Evolutionary conservation across 2,888 invertebrate genomes (phyloP), one percentile per base, ranked within the genome.

Genomic region (Hoplodrina blanda): DNA sequence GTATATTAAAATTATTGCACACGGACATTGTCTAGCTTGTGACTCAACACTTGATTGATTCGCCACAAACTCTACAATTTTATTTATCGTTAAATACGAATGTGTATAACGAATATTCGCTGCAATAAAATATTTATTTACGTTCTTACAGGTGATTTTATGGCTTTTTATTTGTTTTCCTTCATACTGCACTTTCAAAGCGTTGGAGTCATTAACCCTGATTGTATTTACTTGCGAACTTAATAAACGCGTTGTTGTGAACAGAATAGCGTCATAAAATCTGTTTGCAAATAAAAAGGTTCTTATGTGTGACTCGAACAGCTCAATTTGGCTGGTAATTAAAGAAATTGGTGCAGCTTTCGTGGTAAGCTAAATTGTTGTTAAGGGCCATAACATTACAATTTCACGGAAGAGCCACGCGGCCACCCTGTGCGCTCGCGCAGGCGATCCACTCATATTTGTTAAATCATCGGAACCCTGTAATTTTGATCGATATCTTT

Each of bases 401-500:
- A 91, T 91, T 95, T 94, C 94, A 93, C 90, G 93, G 95, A 95
- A 94, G 93, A 92, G 87, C 80, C 85, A 88, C 80, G 82, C 87
- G 95, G 92, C 95, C 95, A 94, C 95, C 95, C 93, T 91, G 94
- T 79, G 80, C 78, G 94, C 86, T 84, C 86, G 87, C 90, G 89
- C 91, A 86, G 91, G 91, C 92, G 92, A 93, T 91, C 92, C 88
- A 86, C 88, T 92, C 93, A 91, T 95, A 95, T 95, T 95, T 95
- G 95, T 95, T 95, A 95, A 95, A 95, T 93, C 95, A 95, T 94
- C 94, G 88, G 91, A 92, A 93, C 94, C 95, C 95, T 95, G 91
- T 95, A 96, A 96, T 96, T 96, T 96, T 95, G 96, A 96, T 96
- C 95, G 93, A 95, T 95, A 96, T 96, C 96, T 95, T 96, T 95